Conservation (phyloP, 1,140 invertebrate genomes). For the Dinoponera quadriceps region DNA sequence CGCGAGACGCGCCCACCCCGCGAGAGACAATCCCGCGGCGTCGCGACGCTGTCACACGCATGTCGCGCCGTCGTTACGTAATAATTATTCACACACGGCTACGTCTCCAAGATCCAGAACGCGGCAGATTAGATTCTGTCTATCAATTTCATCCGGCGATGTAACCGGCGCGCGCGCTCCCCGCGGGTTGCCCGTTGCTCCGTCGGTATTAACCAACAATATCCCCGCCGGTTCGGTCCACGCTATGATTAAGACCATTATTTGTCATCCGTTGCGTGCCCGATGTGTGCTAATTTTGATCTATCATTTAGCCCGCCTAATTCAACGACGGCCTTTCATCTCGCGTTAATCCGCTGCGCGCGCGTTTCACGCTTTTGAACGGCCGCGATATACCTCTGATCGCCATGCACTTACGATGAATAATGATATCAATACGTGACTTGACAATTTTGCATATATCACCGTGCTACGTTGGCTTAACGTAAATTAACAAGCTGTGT, state of each 20-base stretch:
- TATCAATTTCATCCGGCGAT: constrained; percentile 66
- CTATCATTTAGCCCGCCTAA: constrained; percentile 2
- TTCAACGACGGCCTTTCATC: too few species aligned
- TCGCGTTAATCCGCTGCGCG: not conserved
- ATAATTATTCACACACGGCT: constrained; percentile 68
- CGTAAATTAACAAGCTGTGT: too few species aligned
- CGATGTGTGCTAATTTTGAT: constrained; percentile 37
- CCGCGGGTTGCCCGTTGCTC: not conserved
- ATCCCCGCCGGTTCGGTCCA: not conserved
- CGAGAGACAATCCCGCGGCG: constrained; percentile 44
- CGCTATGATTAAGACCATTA: constrained; percentile 41
- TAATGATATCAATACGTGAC: not conserved
- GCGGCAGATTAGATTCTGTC: constrained; percentile 69
- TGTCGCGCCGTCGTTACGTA: constrained; percentile 59
- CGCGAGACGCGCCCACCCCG: constrained; percentile 15
- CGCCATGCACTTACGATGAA: not conserved
- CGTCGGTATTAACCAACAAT: constrained; percentile 58
- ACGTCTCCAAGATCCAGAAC: constrained; percentile 59
- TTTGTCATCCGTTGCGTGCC: constrained; percentile 8
- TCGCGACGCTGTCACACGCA: constrained; percentile 42
- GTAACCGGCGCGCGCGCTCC: constrained; percentile 7
- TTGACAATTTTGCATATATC: too few species aligned
- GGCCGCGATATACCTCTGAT: not conserved
- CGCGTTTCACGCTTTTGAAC: not conserved
- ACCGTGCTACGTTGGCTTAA: too few species aligned